Evolutionary conservation across 2,113 vertebrate genomes (phyloP), one percentile per base, ranked within the genome.

Genomic region (Psilopsiagon aymara): DNA sequence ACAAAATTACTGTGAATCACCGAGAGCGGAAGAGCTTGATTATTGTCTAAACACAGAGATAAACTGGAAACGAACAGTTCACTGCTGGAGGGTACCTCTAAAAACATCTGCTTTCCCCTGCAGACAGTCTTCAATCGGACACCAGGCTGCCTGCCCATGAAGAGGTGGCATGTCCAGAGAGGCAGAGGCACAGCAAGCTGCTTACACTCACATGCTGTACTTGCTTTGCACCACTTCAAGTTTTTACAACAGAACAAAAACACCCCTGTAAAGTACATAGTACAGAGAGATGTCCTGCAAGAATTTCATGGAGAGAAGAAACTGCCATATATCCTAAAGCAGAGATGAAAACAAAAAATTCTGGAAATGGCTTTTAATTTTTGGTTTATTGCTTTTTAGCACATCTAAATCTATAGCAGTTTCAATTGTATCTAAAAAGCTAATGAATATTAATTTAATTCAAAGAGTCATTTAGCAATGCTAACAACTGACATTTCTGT

Each of bases 1-100:
- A 69, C 76, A 84, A 84, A 96, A 93, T 86, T 66, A 47, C 83
- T 60, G 62, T 95, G 88, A 95, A 88, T 93, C 79, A 75, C 90
- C 71, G 90, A 86, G 82, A 96, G 69, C 1, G 9, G 86, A 96
- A 93, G 77, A 90, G 27, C 25, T 81, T 80, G 73, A 87, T 84
- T 76, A 79, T 91, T 95, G 31, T 84, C 92, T 79, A 90, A 92
- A 75, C 15, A 1, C 1, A 47, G 70, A 76, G 44, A 64, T 19
- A 90, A 93, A 90, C 47, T 68, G 69, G 47, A 39, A 94, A 44
- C 1, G 6, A 79, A 57, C 3, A 1, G 33, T 47, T 70, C 17
- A 3, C 33, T 67, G 28, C 37, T 46, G 70, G n/a, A 71, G 33
- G 27, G 11, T 63, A 27, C 51, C 60, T 86, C 76, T 71, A 86